Conservation (phyloP, 2,113 vertebrate genomes). For the Shinisaurus crocodilurus region DNA sequence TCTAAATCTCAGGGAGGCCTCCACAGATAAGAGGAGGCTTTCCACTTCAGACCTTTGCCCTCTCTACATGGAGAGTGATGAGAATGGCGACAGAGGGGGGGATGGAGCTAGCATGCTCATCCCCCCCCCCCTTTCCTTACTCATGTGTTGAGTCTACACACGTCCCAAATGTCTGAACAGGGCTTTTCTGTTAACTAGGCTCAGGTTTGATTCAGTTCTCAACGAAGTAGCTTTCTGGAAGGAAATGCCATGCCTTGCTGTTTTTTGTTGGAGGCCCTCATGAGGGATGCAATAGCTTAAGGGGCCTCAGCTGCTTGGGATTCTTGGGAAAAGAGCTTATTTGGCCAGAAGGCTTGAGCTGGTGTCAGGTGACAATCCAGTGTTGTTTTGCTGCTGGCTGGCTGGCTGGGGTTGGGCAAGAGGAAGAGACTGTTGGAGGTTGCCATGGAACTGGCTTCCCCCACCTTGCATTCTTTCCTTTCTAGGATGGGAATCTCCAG, state of each 20-base stretch:
- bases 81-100: no score
- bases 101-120: no score
- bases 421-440: conserved; percentile 48
- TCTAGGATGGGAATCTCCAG: conserved; percentile 73
- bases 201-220: conserved; percentile 58
- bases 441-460: conserved; percentile 67
- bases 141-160: no score
- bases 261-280: conserved; percentile 69
- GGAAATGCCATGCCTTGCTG: conserved; percentile 75
- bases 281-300: conserved; percentile 74
- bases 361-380: conserved; percentile 61
- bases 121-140: no score
- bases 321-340: conserved; percentile 67
- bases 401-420: conserved; percentile 54
- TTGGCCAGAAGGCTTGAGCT: conserved; percentile 52
- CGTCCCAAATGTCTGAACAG: no score
- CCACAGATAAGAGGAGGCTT: no score
- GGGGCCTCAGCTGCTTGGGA: conserved; percentile 76
- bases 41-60: no score
- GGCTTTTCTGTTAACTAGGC: conserved; percentile 35
- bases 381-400: conserved; percentile 72
- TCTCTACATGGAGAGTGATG: no score
- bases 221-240: conserved; percentile 56
- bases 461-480: conserved; percentile 65
- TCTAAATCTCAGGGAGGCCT: no score